Evolutionary conservation across 1,140 invertebrate genomes (phyloP).

Genomic region (Drosophila nannoptera): DNA sequence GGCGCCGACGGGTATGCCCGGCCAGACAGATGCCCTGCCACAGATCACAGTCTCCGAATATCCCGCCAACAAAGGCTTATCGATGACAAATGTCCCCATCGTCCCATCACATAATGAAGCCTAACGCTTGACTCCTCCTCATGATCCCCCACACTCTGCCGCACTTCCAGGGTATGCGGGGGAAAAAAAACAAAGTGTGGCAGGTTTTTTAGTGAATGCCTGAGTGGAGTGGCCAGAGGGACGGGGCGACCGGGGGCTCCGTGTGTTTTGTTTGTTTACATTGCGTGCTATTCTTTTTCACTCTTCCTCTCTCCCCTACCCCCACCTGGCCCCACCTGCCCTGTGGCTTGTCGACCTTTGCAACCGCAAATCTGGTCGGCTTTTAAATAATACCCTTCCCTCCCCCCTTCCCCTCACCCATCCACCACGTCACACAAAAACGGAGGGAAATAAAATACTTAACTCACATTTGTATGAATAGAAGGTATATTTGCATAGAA

Average conservation of each 20-base stretch:
- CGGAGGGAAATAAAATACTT: too few species aligned
- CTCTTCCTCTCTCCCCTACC: neutral
- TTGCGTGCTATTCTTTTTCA: neutral
- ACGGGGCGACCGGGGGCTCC: neutral
- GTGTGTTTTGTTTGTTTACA: slow-evolving; percentile 19
- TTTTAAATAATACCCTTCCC: slow-evolving; percentile 11
- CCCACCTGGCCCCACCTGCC: neutral
- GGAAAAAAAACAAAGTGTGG: slow-evolving; percentile 21
- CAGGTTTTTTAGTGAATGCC: slow-evolving; percentile 11
- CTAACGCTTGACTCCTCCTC: too few species aligned
- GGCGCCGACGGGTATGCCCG: neutral
- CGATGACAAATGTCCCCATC: neutral
- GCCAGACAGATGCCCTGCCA: too few species aligned
- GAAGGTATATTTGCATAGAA: neutral
- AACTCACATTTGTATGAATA: slow-evolving; percentile 10
- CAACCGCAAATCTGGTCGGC: slow-evolving; percentile 22
- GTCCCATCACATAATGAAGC: too few species aligned
- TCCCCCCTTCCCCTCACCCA: too few species aligned
- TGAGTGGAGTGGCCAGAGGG: neutral
- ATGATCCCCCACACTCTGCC: too few species aligned
- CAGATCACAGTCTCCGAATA: neutral
- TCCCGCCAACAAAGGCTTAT: neutral
- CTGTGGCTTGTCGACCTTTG: slow-evolving; percentile 20
- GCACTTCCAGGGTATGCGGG: neutral
- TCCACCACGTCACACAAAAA: too few species aligned